Percentiles rank a stretch among this genome's conserved stretches.
phyloP scores from a whole-genome alignment of 1,140 invertebrate genomes.

The Apolygus lucorum region DNA sequence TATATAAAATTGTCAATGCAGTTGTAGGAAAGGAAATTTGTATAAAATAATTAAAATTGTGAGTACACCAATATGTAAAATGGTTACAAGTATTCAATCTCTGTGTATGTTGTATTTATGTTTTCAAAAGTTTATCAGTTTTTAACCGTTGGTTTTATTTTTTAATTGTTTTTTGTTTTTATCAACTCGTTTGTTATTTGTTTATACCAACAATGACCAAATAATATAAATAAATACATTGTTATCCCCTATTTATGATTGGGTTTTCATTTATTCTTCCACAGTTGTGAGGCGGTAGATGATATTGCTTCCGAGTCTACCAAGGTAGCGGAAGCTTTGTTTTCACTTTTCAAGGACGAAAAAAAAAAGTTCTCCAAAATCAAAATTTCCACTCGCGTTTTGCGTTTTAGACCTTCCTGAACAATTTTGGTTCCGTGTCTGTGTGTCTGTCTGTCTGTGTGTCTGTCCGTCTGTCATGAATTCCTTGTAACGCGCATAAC shows the following conservation, averaged over 20 bases:
- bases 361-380: too few relatives aligned
- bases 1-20: conserved; percentile 19
- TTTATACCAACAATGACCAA: conserved; percentile 31
- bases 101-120: conserved; percentile 27
- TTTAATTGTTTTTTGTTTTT: conserved; percentile 25
- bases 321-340: too few relatives aligned
- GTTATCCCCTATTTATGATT: conserved; percentile 31
- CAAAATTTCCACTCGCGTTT: too few relatives aligned
- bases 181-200: conserved; percentile 28
- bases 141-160: conserved; percentile 19
- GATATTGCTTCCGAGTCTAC: too few relatives aligned
- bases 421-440: too few relatives aligned
- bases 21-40: conserved; percentile 9
- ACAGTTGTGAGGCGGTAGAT: too few relatives aligned
- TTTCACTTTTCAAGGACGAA: too few relatives aligned
- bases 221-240: conserved; percentile 29
- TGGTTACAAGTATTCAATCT: conserved; percentile 18
- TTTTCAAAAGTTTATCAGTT: conserved; percentile 24
- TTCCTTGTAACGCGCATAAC: too few relatives aligned
- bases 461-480: too few relatives aligned
- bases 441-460: too few relatives aligned
- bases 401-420: too few relatives aligned
- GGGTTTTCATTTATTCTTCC: too few relatives aligned
- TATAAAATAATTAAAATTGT: conserved; percentile 8
- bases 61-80: conserved; percentile 19